A percentile compares a stretch with the other conserved stretches of the same genome.
These are phyloP conservation scores for Vipera ursinii DNA, from an alignment of 2,797 vertebrate species.

Conservation along the genomic window DNA sequence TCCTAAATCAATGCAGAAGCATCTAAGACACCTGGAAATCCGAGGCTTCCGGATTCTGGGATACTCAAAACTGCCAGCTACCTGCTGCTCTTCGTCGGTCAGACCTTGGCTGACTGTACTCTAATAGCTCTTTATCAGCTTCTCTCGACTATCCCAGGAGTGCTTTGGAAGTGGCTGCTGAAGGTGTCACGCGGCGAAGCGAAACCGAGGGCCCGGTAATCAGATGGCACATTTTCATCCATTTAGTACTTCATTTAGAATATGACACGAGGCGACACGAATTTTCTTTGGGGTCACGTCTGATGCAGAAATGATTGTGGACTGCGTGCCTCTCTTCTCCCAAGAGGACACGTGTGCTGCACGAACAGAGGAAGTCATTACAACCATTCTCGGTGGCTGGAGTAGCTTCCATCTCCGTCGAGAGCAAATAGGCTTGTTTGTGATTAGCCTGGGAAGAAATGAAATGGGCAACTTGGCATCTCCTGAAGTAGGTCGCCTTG, in stretches of 20 bases:
- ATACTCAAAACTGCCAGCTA: not conserved
- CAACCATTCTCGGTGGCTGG: not conserved
- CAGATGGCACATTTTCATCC: slow-evolving; percentile 12
- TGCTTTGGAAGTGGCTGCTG: not conserved
- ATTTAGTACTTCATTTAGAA: slow-evolving; percentile 4
- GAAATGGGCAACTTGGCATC: not conserved
- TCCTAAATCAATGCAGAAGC: not conserved
- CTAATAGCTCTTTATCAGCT: not conserved
- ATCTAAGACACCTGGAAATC: not conserved
- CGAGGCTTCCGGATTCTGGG: not conserved
- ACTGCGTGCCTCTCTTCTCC: not conserved
- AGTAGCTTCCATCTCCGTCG: not conserved
- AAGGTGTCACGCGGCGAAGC: not conserved
- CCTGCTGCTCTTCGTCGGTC: not conserved
- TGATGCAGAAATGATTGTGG: slow-evolving; percentile 6
- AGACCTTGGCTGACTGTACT: not conserved
- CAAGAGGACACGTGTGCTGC: not conserved
- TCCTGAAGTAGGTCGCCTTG: not conserved
- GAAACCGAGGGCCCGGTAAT: not conserved
- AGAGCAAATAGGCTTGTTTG: not conserved
- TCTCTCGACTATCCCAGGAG: slow-evolving; percentile 1
- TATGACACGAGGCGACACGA: not conserved
- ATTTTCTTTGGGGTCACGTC: not conserved
- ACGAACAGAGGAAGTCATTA: not conserved
- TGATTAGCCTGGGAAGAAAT: not conserved